Conservation (phyloP, 1,140 invertebrate genomes). For the Scaptomyza graminum region DNA sequence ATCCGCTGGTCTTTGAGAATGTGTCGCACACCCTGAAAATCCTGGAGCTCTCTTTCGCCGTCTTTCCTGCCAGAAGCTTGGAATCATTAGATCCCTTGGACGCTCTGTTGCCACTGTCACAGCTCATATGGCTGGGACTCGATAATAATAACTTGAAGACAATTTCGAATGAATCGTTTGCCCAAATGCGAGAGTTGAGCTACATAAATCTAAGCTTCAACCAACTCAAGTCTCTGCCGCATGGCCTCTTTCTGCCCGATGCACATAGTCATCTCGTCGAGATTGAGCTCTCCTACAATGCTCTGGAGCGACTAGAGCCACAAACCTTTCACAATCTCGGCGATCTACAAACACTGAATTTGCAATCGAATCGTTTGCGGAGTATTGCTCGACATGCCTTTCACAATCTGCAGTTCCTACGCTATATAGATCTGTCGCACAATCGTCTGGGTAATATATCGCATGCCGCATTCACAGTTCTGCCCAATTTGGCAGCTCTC, state of each 20-base stretch:
- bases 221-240: constrained; percentile 87
- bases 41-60: constrained; percentile 93
- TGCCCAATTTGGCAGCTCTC: constrained; percentile 88
- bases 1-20: constrained; percentile 90
- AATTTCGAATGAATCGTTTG: constrained; percentile 87
- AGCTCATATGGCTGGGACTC: constrained; percentile 92
- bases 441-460: constrained; percentile 88
- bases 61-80: constrained; percentile 88
- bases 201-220: constrained; percentile 95
- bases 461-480: constrained; percentile 87
- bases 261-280: constrained; percentile 90
- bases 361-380: constrained; percentile 89
- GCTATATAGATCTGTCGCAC: constrained; percentile 88
- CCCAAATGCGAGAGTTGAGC: constrained; percentile 87
- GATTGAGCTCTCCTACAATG: constrained; percentile 90
- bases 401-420: constrained; percentile 87
- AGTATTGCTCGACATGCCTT: constrained; percentile 86
- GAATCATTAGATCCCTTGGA: constrained; percentile 87
- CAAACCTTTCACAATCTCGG: constrained; percentile 87
- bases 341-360: constrained; percentile 88
- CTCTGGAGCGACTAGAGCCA: constrained; percentile 86
- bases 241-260: constrained; percentile 87
- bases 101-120: constrained; percentile 88
- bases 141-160: constrained; percentile 94
- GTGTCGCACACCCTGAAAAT: constrained; percentile 90